Conservation (phyloP, 1,140 invertebrate genomes). For the Drosophila littoralis region DNA sequence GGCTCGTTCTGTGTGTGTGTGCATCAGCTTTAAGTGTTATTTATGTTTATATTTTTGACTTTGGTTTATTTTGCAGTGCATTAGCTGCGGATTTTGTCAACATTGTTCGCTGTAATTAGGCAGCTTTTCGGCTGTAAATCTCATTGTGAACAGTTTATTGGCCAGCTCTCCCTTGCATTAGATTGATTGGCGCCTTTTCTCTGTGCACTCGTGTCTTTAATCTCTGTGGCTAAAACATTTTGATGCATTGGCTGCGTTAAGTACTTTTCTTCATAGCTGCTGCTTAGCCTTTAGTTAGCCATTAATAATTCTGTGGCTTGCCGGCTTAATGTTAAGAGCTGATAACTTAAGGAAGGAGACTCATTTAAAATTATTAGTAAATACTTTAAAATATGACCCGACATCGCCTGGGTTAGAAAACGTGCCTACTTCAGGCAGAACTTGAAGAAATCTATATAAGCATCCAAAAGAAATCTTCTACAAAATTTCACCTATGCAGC, state of each 20-base stretch:
- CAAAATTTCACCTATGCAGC: too few relatives aligned
- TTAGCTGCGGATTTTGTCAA: constrained; percentile 61
- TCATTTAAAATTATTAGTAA: too few relatives aligned
- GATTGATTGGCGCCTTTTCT: constrained; percentile 25
- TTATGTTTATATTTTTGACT: constrained; percentile 80
- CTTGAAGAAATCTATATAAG: too few relatives aligned
- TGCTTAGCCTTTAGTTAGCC: neutral
- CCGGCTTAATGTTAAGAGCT: neutral
- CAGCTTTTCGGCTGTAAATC: constrained; percentile 63
- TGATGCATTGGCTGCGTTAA: constrained; percentile 62
- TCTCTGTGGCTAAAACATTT: constrained; percentile 51
- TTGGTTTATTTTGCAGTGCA: constrained; percentile 74
- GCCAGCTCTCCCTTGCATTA: constrained; percentile 10
- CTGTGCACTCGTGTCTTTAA: constrained; percentile 24
- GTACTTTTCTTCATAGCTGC: constrained; percentile 30
- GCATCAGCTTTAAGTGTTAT: constrained; percentile 68
- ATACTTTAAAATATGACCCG: too few relatives aligned
- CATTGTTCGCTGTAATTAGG: constrained; percentile 69
- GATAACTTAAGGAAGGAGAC: neutral
- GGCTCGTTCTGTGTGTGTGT: constrained; percentile 1
- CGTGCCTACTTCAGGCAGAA: too few relatives aligned
- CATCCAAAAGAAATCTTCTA: too few relatives aligned
- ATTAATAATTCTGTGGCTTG: neutral
- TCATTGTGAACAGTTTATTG: constrained; percentile 47
- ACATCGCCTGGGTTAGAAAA: too few relatives aligned